Conservation (phyloP, 2,888 invertebrate genomes). For the Caenorhabditis sp. region DNA sequence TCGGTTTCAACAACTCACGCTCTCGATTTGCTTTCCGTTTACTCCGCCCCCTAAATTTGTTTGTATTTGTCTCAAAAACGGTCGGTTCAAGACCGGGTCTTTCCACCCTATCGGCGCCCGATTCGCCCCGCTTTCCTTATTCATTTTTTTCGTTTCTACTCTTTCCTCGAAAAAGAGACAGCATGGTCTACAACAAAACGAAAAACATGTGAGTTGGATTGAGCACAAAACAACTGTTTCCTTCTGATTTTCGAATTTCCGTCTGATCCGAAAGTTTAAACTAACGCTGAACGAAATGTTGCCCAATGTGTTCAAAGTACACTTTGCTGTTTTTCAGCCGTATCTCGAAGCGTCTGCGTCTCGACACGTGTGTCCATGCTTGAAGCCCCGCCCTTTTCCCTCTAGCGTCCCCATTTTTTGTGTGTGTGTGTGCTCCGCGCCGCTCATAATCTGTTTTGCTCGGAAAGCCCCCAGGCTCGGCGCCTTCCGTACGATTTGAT, state of each 20-base stretch:
- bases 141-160: background rate
- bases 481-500: background rate
- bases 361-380: conserved; percentile 11
- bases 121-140: conserved; percentile 9
- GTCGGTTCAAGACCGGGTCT: conserved; percentile 32
- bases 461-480: conserved; percentile 3
- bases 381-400: conserved; percentile 29
- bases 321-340: background rate
- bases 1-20: conserved; percentile 36
- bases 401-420: conserved; percentile 21
- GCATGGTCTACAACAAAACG: background rate
- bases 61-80: conserved; percentile 45
- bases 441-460: conserved; percentile 45
- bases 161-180: background rate
- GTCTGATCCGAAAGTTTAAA: background rate
- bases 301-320: too few relatives aligned
- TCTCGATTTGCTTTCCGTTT: background rate
- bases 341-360: conserved; percentile 24
- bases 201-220: conserved; percentile 6
- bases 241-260: background rate
- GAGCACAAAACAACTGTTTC: too few relatives aligned
- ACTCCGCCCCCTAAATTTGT: conserved; percentile 20
- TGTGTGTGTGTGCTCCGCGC: conserved; percentile 17
- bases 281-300: too few relatives aligned
- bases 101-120: conserved; percentile 21